Evolutionary conservation across 1,140 invertebrate genomes (phyloP).

Genomic region (Drosophila equinoxialis): DNA sequence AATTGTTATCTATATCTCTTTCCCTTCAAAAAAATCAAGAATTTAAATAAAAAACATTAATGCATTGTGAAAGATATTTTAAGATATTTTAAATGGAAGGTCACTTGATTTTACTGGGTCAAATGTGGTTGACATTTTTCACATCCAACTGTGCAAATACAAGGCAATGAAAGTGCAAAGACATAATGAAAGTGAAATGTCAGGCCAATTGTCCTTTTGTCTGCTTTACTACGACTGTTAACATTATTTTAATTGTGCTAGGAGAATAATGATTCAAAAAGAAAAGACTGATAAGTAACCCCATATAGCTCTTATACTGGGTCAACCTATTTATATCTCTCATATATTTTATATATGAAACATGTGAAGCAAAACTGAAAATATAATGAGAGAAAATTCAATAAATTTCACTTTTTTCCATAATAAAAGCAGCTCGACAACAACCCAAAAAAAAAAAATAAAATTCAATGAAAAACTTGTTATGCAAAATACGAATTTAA

Average conservation of each 20-base stretch:
- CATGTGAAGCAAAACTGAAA: conserved; percentile 2
- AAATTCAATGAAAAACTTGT: conserved; percentile 27
- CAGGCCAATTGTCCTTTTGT: conserved; percentile 6
- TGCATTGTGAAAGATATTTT: not conserved
- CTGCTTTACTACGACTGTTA: too few species aligned
- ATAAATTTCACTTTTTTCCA: conserved; percentile 19
- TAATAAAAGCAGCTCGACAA: conserved; percentile 23
- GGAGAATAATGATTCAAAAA: not conserved
- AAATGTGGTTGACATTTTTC: conserved; percentile 11
- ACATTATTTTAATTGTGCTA: not conserved
- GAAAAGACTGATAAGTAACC: not conserved
- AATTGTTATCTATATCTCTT: not conserved
- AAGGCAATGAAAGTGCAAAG: not conserved
- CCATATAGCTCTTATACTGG: not conserved
- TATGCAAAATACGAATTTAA: conserved; percentile 36
- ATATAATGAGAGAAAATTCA: conserved; percentile 20
- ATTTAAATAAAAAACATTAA: not conserved
- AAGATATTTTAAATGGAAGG: not conserved
- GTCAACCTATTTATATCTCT: not conserved
- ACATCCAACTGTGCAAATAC: conserved; percentile 8
- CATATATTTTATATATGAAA: not conserved
- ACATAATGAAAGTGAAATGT: not conserved
- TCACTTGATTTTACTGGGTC: conserved; percentile 10
- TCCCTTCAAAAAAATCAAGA: not conserved
- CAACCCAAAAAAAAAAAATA: not conserved